Percentiles rank a stretch among this genome's conserved stretches.
phyloP scores from a whole-genome alignment of 2,797 vertebrate species.

The Apogon talboti region DNA sequence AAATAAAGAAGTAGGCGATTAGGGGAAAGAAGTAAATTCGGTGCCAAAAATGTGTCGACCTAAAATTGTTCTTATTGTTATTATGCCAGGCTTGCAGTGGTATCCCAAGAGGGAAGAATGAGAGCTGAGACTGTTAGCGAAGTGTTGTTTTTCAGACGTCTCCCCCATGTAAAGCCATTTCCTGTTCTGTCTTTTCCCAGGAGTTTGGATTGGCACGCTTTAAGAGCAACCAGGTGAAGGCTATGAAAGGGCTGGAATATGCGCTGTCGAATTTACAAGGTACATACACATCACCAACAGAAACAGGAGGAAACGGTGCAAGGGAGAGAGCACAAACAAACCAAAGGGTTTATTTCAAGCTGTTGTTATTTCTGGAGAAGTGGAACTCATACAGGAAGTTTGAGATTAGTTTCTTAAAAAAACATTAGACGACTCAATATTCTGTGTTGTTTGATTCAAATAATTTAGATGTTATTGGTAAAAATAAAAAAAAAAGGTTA shows the following conservation, averaged over 20 bases:
- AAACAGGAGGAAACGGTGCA: conserved; percentile 1
- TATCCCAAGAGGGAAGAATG: conserved; percentile 20
- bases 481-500: too few relatives aligned
- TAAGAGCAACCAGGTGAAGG: conserved; percentile 85
- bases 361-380: conserved; percentile 32
- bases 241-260: conserved; percentile 84
- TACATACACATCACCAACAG: conserved; percentile 54
- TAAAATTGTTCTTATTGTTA: conserved; percentile 39
- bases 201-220: conserved; percentile 86
- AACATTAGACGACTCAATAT: not conserved
- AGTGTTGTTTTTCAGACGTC: conserved; percentile 28
- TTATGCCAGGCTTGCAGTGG: conserved; percentile 34
- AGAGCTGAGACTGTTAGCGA: conserved; percentile 10
- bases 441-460: too few relatives aligned
- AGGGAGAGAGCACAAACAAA: conserved; percentile 11
- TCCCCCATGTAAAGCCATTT: conserved; percentile 41
- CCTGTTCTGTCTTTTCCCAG: conserved; percentile 66
- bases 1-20: conserved; percentile 41
- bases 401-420: conserved; percentile 1
- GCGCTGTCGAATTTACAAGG: conserved; percentile 81
- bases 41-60: conserved; percentile 44
- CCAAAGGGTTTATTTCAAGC: conserved; percentile 45
- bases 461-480: too few relatives aligned
- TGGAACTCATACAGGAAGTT: conserved; percentile 8
- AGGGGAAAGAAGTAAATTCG: conserved; percentile 22